Conservation (phyloP, 1,140 invertebrate genomes). For the Drosophila asahinai region DNA sequence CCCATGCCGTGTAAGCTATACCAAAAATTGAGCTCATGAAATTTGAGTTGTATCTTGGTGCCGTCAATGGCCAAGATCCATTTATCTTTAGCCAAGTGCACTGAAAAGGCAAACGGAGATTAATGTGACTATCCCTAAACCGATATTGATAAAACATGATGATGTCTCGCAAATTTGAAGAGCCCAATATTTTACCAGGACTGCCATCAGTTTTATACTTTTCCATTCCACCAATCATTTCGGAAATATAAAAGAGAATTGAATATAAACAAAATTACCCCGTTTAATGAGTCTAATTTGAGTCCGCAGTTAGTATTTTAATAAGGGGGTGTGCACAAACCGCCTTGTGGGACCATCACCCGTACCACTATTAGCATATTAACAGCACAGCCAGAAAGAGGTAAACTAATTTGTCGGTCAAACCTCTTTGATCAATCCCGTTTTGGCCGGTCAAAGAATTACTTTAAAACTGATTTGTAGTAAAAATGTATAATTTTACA, state of each 20-base stretch:
- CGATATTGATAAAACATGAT: slow-evolving; percentile 37
- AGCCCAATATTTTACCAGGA: neutral
- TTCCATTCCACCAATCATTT: neutral
- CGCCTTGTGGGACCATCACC: neutral
- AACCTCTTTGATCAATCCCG: neutral
- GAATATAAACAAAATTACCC: slow-evolving; percentile 30
- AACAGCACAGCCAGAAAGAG: neutral
- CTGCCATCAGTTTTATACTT: slow-evolving; percentile 33
- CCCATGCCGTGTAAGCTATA: slow-evolving; percentile 61
- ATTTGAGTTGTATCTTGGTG: neutral
- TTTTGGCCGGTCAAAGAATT: neutral
- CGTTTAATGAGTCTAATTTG: slow-evolving; percentile 23
- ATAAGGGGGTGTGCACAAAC: neutral
- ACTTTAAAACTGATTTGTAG: too few species aligned
- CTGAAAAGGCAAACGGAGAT: slow-evolving; percentile 72
- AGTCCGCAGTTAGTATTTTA: slow-evolving; percentile 17
- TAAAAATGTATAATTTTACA: too few species aligned
- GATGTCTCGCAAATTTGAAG: neutral
- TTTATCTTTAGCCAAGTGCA: slow-evolving; percentile 82
- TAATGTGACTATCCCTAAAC: slow-evolving; percentile 10
- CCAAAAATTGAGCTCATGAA: slow-evolving; percentile 9
- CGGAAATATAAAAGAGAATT: slow-evolving; percentile 45
- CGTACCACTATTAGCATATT: neutral
- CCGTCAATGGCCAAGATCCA: slow-evolving; percentile 68
- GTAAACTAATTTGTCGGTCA: neutral